These are phyloP conservation scores for Lasioglossum lativentre DNA, from an alignment of 2,888 invertebrate genomes.

Conservation along the genomic window DNA sequence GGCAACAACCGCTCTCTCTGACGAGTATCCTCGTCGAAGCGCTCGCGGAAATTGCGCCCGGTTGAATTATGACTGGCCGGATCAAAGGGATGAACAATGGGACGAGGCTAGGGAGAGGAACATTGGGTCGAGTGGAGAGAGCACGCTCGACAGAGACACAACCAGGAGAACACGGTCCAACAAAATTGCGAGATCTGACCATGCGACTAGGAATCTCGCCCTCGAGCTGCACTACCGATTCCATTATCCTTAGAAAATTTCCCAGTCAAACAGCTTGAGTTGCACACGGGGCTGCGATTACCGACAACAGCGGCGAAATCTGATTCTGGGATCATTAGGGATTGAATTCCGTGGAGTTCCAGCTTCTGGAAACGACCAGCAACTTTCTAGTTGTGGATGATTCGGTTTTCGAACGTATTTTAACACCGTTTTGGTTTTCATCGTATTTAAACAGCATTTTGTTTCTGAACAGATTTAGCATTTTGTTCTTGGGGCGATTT, in stretches of 20 bases:
- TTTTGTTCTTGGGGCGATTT: too few species aligned
- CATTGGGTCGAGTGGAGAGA: neutral
- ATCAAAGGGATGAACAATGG: conserved; percentile 47
- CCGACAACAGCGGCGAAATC: neutral
- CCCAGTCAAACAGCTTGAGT: neutral
- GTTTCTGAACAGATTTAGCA: neutral
- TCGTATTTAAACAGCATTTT: neutral
- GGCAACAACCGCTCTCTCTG: conserved; percentile 27
- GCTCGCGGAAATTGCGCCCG: conserved; percentile 51
- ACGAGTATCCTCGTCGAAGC: conserved; percentile 31
- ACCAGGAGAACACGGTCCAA: conserved; percentile 9
- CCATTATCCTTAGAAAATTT: conserved; percentile 16
- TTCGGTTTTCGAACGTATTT: neutral
- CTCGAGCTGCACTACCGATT: neutral
- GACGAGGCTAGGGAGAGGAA: neutral
- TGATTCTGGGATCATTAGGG: neutral
- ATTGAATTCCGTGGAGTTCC: neutral
- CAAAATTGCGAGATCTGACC: conserved; percentile 26
- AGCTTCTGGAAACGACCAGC: neutral
- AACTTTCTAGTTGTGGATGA: neutral
- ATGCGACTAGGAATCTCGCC: neutral
- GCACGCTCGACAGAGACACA: conserved; percentile 11
- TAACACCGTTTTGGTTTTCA: neutral
- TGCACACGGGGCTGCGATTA: neutral
- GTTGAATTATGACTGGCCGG: conserved; percentile 60